Evolutionary conservation across 2,797 vertebrate species (phyloP), one percentile per base, ranked within the genome.

Genomic region (Carapus acus): DNA sequence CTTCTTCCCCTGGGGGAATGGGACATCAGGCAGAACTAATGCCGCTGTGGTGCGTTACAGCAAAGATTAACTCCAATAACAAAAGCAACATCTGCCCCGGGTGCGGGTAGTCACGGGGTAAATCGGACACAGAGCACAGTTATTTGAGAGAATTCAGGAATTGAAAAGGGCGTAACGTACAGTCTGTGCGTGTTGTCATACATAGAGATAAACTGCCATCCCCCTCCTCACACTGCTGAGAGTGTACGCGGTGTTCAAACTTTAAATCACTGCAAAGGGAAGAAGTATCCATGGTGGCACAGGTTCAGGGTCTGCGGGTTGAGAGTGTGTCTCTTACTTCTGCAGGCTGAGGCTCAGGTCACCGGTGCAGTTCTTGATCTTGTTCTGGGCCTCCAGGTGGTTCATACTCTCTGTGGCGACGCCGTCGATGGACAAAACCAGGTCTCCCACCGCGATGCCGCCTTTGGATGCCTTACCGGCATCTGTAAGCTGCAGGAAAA

Each of bases 321-420:
- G 7, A 59, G 31, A 40, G 52, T 22, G 62, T 22, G 36, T 24
- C 14, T 53, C 87, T 85, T 86, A 90, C 88, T 86, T 89, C 83
- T 97, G 93, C 73, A 99, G 83, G 65, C 80, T 93, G 85, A 99
- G 93, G 82, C 80, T 90, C 79, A 99, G 86, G 65, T 94, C 91
- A 57, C 88, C 91, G 18, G 88, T 77, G 71, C 93, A 94, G 19
- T 82, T 90, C 83, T 99, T 99, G 80, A 99, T 97, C 86, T 96
- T 98, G 89, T 96, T 99, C 81, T 99, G 96, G 46, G 96, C 96
- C 84, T 97, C 95, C 40, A 99, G 89, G 54, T 99, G 94, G 80
- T 96, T 96, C 94, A 99, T 96, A 40, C 92, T 88, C 0, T 96
- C 92, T 0, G 94, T 92, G 73, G 86, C 86, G 76, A 97, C 87